Conservation (phyloP, 2,113 vertebrate species). For the Zosterops hypoxanthus region DNA sequence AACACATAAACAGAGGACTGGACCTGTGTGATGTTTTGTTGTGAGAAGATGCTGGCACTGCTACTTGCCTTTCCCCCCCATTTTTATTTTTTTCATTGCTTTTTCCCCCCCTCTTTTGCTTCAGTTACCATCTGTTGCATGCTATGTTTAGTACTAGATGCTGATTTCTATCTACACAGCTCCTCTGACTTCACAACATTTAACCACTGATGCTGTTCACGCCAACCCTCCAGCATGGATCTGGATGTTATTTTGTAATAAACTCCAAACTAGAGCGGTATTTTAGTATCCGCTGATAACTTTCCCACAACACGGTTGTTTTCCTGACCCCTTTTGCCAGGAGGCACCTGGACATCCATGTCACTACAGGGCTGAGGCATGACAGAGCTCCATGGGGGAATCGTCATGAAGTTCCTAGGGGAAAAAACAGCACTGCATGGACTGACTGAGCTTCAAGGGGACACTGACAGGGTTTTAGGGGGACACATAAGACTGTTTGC, state of each 20-base stretch:
- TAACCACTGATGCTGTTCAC: background rate
- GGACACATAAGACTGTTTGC: accelerated
- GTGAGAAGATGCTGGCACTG: background rate
- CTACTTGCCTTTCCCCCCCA: background rate
- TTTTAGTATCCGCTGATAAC: background rate
- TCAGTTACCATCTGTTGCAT: background rate
- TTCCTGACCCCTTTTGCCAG: background rate
- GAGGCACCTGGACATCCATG: accelerated
- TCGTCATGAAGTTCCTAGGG: accelerated
- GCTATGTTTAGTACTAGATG: background rate
- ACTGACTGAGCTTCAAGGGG: background rate
- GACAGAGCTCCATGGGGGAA: accelerated
- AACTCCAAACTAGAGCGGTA: background rate
- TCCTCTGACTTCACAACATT: background rate
- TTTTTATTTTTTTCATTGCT: background rate
- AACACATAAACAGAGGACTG: background rate
- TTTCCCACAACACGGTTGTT: background rate
- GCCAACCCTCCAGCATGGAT: background rate
- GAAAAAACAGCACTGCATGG: background rate
- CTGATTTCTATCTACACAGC: background rate
- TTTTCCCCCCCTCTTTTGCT: accelerated
- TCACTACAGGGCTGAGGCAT: accelerated
- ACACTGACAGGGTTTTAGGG: background rate
- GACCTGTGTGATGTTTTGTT: background rate
- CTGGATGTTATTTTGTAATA: background rate